These are phyloP conservation scores for Pheucticus melanocephalus DNA, from an alignment of 2,113 vertebrate genomes.

Conservation along the genomic window DNA sequence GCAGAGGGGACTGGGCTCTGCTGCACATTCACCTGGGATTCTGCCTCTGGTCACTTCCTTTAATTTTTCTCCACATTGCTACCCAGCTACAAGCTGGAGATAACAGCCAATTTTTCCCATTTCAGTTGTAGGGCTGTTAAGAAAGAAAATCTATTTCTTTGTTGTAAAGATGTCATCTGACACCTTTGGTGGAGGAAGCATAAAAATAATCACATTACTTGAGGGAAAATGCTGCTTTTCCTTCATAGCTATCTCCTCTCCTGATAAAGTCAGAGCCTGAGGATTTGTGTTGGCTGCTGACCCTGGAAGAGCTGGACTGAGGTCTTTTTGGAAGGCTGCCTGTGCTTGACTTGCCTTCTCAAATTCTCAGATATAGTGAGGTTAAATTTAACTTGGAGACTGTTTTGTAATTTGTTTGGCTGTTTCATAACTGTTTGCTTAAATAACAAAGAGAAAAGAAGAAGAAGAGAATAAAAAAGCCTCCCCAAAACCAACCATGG, in stretches of 20 bases:
- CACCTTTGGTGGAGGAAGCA: background rate
- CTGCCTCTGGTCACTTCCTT: background rate
- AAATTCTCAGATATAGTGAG: background rate
- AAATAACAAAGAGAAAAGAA: background rate
- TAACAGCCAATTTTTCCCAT: background rate
- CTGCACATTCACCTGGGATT: background rate
- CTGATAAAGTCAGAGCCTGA: background rate
- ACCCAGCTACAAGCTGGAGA: background rate
- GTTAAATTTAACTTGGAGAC: background rate
- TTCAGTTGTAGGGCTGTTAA: background rate
- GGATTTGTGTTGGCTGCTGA: fast-evolving
- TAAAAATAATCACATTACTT: background rate
- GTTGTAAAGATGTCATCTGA: background rate
- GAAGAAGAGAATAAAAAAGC: fast-evolving
- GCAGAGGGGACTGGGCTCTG: background rate
- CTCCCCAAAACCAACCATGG: fast-evolving
- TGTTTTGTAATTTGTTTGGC: background rate
- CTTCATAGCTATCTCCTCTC: background rate
- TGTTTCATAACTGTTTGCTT: background rate
- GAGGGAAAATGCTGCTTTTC: background rate
- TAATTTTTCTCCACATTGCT: background rate
- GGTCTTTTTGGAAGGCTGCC: background rate
- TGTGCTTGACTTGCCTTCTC: background rate
- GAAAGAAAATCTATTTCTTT: background rate
- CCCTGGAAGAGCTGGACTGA: background rate